Percentiles rank a stretch among this genome's conserved stretches.
Evolutionary conservation across 2,113 vertebrate species (phyloP).

Genomic region (Gambusia affinis): DNA sequence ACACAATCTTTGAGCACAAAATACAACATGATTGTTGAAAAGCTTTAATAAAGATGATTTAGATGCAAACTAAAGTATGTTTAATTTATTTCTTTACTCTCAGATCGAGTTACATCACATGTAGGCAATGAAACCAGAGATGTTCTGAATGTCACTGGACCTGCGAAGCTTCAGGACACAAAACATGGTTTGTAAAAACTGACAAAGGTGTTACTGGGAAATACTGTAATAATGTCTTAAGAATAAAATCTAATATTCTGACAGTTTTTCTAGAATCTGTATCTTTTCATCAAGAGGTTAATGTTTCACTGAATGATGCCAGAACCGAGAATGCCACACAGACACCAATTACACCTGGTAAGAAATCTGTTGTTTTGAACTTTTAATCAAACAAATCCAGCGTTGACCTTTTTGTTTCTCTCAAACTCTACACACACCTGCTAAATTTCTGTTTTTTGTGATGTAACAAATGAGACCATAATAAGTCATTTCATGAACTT

Average conservation of each 20-base stretch:
- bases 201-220: not conserved
- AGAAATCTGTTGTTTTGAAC: not conserved
- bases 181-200: too few species aligned
- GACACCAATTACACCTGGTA: conserved; percentile 17
- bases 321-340: conserved; percentile 13
- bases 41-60: not conserved
- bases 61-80: not conserved
- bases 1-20: not conserved
- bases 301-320: not conserved
- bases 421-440: not conserved
- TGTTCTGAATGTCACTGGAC: conserved; percentile 2
- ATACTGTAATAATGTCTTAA: not conserved
- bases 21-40: not conserved
- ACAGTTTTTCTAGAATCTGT: conserved; percentile 13
- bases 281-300: conserved; percentile 19
- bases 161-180: too few species aligned
- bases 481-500: not conserved
- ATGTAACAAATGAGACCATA: not conserved
- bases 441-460: not conserved
- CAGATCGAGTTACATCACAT: conserved; percentile 3
- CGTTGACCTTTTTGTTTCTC: not conserved
- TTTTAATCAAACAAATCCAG: not conserved
- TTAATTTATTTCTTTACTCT: not conserved
- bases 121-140: not conserved
- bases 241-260: too few species aligned